phyloP scores from a whole-genome alignment of 2,888 invertebrate species.

The Horisme vitalbata region DNA sequence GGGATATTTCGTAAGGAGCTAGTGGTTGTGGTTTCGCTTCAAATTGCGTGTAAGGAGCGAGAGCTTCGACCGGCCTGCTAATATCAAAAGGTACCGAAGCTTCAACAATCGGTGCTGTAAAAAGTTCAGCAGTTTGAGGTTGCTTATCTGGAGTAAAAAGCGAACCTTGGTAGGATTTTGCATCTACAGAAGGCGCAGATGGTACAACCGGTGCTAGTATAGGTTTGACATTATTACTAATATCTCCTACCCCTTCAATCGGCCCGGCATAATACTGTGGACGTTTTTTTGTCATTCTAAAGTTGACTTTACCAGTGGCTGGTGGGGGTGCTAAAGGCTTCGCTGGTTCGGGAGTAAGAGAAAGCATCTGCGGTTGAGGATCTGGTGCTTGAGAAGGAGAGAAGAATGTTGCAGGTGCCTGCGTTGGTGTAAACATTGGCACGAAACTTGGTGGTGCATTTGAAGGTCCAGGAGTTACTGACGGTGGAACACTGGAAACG shows the following conservation, averaged over 20 bases:
- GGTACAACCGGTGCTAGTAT: slow-evolving; percentile 49
- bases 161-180: slow-evolving; percentile 51
- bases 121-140: slow-evolving; percentile 11
- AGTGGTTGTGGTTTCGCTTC: slow-evolving; percentile 40
- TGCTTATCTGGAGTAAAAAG: slow-evolving; percentile 56
- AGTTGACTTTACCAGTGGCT: slow-evolving; percentile 52
- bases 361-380: slow-evolving; percentile 15
- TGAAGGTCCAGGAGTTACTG: slow-evolving; percentile 10
- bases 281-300: slow-evolving; percentile 68
- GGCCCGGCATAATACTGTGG: slow-evolving; percentile 78
- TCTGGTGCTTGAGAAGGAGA: slow-evolving; percentile 29
- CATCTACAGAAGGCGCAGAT: slow-evolving; percentile 13
- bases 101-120: slow-evolving; percentile 16
- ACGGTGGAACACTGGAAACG: slow-evolving; percentile 2
- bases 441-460: slow-evolving; percentile 5
- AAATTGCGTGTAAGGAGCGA: slow-evolving; percentile 26
- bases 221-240: slow-evolving; percentile 68
- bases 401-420: slow-evolving; percentile 39
- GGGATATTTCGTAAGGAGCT: slow-evolving; percentile 34
- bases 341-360: slow-evolving; percentile 37
- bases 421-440: slow-evolving; percentile 16
- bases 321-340: slow-evolving; percentile 63
- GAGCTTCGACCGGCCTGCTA: slow-evolving; percentile 19
- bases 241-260: slow-evolving; percentile 68
- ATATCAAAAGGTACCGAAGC: slow-evolving; percentile 37